Conservation (phyloP, 2,113 vertebrate species). For the Phyllostomus hastatus region DNA sequence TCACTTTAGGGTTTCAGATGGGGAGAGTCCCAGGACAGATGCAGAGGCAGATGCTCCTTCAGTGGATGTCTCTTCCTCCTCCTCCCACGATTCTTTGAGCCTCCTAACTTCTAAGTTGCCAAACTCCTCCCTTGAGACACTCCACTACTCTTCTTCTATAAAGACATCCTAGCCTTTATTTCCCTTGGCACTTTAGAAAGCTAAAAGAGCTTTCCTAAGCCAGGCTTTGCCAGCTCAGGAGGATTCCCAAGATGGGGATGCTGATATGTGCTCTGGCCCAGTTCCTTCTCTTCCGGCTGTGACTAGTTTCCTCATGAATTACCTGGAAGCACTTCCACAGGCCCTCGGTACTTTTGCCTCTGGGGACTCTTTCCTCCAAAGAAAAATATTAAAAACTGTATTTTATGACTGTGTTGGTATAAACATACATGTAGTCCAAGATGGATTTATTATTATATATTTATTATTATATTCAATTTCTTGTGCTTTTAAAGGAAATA, state of each 20-base stretch:
- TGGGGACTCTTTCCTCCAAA: neutral
- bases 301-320: neutral
- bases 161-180: neutral
- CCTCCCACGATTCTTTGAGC: neutral
- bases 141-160: neutral
- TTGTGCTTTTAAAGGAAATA: neutral
- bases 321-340: neutral
- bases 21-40: neutral
- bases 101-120: neutral
- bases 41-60: neutral
- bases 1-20: neutral
- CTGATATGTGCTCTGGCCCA: neutral
- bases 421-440: neutral
- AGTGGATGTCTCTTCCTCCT: rapidly evolving
- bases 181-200: neutral
- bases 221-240: neutral
- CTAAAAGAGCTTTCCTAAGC: neutral
- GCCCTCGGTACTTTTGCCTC: neutral
- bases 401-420: too few relatives aligned
- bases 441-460: neutral
- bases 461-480: neutral
- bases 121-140: neutral
- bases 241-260: neutral
- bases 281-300: neutral
- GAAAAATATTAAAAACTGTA: neutral